phyloP scores from a whole-genome alignment of 2,888 invertebrate genomes.

The Blera fallax region DNA sequence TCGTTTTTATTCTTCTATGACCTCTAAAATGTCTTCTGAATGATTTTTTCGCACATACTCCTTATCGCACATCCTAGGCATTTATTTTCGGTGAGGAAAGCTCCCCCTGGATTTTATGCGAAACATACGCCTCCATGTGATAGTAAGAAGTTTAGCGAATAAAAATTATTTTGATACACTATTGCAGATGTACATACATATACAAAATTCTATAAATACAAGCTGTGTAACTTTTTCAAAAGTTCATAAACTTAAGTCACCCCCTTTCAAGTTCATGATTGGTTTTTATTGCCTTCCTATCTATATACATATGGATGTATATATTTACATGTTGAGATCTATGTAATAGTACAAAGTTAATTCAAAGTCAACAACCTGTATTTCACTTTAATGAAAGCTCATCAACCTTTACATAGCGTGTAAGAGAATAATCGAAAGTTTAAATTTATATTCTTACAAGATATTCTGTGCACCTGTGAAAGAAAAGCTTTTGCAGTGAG shows the following conservation, averaged over 20 bases:
- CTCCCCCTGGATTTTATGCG: conserved; percentile 13
- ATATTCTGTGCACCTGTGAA: not conserved
- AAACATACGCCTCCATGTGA: not conserved
- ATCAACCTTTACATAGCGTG: not conserved
- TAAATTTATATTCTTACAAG: not conserved
- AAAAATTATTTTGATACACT: conserved; percentile 7
- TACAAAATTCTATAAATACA: conserved; percentile 22
- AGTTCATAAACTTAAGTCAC: conserved; percentile 28
- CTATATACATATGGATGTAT: not conserved
- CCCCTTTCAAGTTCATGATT: not conserved
- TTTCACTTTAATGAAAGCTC: not conserved
- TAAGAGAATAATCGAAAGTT: not conserved
- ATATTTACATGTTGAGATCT: not conserved
- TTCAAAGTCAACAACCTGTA: conserved; percentile 24
- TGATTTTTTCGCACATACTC: not conserved
- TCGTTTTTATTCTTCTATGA: not conserved
- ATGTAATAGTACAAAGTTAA: conserved; percentile 15
- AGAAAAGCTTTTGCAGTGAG: not conserved
- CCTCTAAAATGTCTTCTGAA: conserved; percentile 35
- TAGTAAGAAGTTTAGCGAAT: not conserved
- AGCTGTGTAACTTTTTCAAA: conserved; percentile 2
- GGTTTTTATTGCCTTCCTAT: not conserved
- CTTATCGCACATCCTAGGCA: conserved; percentile 19
- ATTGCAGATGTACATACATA: not conserved
- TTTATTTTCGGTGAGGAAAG: conserved; percentile 21